Evolutionary conservation across 92 coral and sea anemone genomes (phyloP).

Genomic region (Bergia sp.): DNA sequence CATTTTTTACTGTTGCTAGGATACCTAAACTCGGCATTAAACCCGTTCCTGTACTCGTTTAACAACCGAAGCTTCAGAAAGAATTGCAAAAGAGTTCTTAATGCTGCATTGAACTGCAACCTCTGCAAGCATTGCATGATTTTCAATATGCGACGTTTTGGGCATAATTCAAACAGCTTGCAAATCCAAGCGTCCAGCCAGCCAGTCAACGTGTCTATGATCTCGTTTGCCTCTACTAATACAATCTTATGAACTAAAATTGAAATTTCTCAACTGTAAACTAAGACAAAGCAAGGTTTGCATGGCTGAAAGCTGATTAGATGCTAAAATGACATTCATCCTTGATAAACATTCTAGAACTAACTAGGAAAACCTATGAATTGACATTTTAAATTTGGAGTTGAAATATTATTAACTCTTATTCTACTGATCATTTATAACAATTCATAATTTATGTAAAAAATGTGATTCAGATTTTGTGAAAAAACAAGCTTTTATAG

Average conservation of each 20-base stretch:
- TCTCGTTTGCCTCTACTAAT: slow-evolving; percentile 16
- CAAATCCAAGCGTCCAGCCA: not conserved
- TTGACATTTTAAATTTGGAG: too few relatives aligned
- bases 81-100: slow-evolving; percentile 64
- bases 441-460: too few relatives aligned
- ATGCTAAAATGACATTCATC: too few relatives aligned
- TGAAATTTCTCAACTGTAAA: not conserved
- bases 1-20: slow-evolving; percentile 70
- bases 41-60: slow-evolving; percentile 87
- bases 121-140: slow-evolving; percentile 1
- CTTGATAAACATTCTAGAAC: too few relatives aligned
- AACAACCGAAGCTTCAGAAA: slow-evolving; percentile 81
- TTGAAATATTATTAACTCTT: too few relatives aligned
- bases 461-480: too few relatives aligned
- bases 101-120: not conserved
- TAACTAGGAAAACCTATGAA: too few relatives aligned
- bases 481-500: too few relatives aligned
- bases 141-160: not conserved
- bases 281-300: too few relatives aligned
- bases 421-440: too few relatives aligned
- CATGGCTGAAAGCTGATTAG: too few relatives aligned
- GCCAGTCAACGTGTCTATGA: slow-evolving; percentile 8
- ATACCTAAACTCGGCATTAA: slow-evolving; percentile 84
- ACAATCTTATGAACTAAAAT: not conserved
- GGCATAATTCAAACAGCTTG: not conserved